Conservation (phyloP, 2,888 invertebrate genomes). For the Dryobotodes eremita region DNA sequence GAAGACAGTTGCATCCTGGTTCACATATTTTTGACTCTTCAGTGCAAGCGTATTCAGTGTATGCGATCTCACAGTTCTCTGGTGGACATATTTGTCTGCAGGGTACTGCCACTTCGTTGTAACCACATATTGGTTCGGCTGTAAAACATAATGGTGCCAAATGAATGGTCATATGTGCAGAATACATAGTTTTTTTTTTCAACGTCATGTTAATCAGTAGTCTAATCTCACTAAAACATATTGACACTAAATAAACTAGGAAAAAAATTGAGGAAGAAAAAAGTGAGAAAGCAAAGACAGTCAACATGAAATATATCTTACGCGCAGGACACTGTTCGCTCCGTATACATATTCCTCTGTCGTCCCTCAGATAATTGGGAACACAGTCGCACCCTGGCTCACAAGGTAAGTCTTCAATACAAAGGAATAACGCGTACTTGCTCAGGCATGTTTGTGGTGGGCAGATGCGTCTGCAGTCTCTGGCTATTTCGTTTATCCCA, state of each 20-base stretch:
- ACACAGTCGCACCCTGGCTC: constrained; percentile 76
- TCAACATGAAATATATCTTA: constrained; percentile 50
- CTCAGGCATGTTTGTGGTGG: constrained; percentile 74
- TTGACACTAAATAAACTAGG: not conserved
- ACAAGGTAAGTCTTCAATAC: constrained; percentile 65
- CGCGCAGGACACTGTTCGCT: constrained; percentile 65
- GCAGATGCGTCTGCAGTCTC: constrained; percentile 66
- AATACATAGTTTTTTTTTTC: not conserved
- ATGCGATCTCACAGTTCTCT: constrained; percentile 71
- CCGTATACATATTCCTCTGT: constrained; percentile 68
- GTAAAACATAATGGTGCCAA: not conserved
- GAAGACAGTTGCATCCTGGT: constrained; percentile 74
- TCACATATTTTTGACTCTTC: constrained; percentile 59
- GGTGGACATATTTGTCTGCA: constrained; percentile 74
- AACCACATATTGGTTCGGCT: constrained; percentile 61
- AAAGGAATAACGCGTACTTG: constrained; percentile 63
- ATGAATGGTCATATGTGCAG: not conserved
- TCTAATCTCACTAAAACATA: not conserved
- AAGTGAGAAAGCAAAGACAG: not conserved
- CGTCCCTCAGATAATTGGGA: constrained; percentile 71
- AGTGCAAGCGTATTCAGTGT: constrained; percentile 58
- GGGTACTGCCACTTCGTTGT: constrained; percentile 69
- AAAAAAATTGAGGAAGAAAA: not conserved
- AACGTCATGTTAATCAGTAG: not conserved
- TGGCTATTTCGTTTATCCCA: constrained; percentile 67